These are phyloP conservation scores for Neotragus moschatus DNA, from an alignment of 2,113 vertebrate genomes.

Conservation along the genomic window DNA sequence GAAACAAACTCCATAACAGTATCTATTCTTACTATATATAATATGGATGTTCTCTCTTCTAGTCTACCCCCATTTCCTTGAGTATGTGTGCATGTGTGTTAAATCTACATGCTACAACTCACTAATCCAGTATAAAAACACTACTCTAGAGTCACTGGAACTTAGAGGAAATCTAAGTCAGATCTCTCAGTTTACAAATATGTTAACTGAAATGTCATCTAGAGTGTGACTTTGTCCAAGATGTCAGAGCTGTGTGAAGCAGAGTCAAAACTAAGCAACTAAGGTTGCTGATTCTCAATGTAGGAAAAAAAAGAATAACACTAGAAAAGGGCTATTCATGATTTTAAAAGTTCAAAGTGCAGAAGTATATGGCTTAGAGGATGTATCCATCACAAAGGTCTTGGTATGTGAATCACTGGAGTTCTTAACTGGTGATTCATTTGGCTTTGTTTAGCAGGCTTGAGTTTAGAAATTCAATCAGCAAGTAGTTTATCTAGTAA, in stretches of 20 bases:
- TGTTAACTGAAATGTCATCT: not conserved
- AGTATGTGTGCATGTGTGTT: not conserved
- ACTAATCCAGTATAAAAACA: not conserved
- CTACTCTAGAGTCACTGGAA: not conserved
- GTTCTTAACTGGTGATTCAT: constrained; percentile 50
- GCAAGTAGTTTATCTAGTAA: constrained; percentile 50
- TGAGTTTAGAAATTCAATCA: constrained; percentile 66
- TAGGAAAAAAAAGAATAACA: not conserved
- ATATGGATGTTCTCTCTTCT: not conserved
- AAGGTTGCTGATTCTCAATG: not conserved
- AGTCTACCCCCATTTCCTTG: not conserved
- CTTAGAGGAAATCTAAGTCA: not conserved
- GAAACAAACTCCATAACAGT: not conserved
- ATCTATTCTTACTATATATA: not conserved
- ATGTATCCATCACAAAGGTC: not conserved
- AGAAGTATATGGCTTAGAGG: not conserved
- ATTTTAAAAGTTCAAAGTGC: not conserved
- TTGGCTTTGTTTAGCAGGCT: constrained; percentile 13
- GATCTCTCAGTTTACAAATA: not conserved
- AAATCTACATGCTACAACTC: not conserved
- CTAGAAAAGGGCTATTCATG: not conserved
- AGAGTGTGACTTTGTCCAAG: not conserved
- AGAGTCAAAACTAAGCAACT: not conserved
- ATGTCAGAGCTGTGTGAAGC: not conserved
- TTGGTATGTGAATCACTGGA: not conserved